Percentiles rank a stretch among this genome's conserved stretches.
These are phyloP conservation scores for Amitus sp. DNA, from an alignment of 2,888 invertebrate genomes.

Conservation along the genomic window DNA sequence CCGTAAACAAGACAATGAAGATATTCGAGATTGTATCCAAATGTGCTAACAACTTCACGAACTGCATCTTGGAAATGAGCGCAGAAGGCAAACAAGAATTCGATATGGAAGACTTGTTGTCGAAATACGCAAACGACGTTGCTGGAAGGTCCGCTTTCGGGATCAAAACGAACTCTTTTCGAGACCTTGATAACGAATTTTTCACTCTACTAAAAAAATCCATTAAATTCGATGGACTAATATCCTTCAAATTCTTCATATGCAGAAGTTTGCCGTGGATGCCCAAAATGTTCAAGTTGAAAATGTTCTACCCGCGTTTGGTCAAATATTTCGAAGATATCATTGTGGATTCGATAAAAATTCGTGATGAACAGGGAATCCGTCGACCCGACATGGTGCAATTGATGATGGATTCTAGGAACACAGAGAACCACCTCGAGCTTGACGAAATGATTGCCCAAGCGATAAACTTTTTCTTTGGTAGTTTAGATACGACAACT, in stretches of 20 bases:
- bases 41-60: no score
- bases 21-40: conserved; percentile 23
- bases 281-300: conserved; percentile 31
- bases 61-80: conserved; percentile 15
- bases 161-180: conserved; percentile 47
- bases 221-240: conserved; percentile 29
- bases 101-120: conserved; percentile 50
- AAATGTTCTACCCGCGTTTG: no score
- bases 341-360: conserved; percentile 40
- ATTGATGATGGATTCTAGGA: conserved; percentile 67
- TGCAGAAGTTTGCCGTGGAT: conserved; percentile 34
- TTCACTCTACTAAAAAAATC: conserved; percentile 36
- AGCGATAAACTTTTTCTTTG: conserved; percentile 51
- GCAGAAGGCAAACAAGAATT: conserved; percentile 19
- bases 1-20: no score
- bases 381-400: conserved; percentile 71
- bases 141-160: conserved; percentile 53
- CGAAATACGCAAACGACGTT: conserved; percentile 46
- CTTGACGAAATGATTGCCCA: background rate
- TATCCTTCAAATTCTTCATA: conserved; percentile 34
- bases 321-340: conserved; percentile 45
- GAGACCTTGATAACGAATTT: conserved; percentile 50
- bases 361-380: conserved; percentile 45
- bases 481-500: conserved; percentile 55
- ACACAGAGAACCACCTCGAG: conserved; percentile 26